A percentile compares a stretch with the other conserved stretches of the same genome.
Evolutionary conservation across 2,888 invertebrate species (phyloP).

Genomic region (Pogonocherus hispidulus): DNA sequence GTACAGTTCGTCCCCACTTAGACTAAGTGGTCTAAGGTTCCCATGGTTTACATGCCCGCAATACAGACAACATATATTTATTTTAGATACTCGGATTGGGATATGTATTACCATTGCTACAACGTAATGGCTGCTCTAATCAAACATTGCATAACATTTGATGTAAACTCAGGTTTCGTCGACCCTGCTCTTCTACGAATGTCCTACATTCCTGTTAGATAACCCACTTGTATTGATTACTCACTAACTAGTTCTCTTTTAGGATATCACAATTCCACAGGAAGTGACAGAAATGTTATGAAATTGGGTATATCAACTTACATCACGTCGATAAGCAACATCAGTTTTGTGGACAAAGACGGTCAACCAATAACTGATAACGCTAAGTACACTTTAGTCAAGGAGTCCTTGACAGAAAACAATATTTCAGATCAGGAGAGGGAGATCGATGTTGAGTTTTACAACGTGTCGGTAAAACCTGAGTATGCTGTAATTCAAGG

Average conservation of each 20-base stretch:
- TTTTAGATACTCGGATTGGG: no score
- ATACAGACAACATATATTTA: no score
- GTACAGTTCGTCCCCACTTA: no score
- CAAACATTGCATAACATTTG: background rate
- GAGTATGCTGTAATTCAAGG: conserved; percentile 59
- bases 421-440: conserved; percentile 37
- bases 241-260: conserved; percentile 14
- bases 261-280: conserved; percentile 6
- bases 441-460: conserved; percentile 53
- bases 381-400: conserved; percentile 46
- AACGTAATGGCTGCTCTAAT: background rate
- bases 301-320: conserved; percentile 52
- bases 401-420: conserved; percentile 45
- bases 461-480: conserved; percentile 49
- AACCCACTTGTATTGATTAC: conserved; percentile 14
- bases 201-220: background rate
- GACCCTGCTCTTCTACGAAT: background rate
- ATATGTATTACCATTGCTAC: background rate
- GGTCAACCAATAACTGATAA: conserved; percentile 48
- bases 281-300: conserved; percentile 44
- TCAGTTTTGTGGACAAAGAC: conserved; percentile 50
- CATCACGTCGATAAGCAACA: conserved; percentile 49
- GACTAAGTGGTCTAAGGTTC: no score
- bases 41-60: no score
- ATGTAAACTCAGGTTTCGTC: conserved; percentile 4